Conservation (phyloP, 2,888 invertebrate species). For the Thymelicus lineola region DNA sequence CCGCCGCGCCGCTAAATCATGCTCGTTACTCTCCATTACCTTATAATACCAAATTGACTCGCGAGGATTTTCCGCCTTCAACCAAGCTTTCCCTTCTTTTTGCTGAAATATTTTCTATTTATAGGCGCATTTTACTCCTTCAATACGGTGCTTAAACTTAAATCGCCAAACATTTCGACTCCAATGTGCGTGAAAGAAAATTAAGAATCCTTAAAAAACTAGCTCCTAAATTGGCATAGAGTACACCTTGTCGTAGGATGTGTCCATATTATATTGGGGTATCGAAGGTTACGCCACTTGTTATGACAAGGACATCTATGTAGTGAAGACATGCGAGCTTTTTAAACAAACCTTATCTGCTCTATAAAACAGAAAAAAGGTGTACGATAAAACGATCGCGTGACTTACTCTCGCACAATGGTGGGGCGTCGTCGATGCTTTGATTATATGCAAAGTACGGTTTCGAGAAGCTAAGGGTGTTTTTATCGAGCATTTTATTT, state of each 20-base stretch:
- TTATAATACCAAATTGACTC: constrained; percentile 82
- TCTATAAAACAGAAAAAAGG: constrained; percentile 80
- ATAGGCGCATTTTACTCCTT: constrained; percentile 40
- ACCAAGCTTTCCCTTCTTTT: constrained; percentile 49
- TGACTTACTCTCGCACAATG: constrained; percentile 70
- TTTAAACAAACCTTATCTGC: constrained; percentile 81
- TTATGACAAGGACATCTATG: constrained; percentile 76
- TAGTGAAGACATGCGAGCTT: constrained; percentile 79
- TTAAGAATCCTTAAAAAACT: too few species aligned
- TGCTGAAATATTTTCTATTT: constrained; percentile 48
- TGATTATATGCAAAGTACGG: constrained; percentile 58
- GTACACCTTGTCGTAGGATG: neutral
- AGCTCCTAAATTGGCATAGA: neutral
- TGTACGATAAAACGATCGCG: constrained; percentile 83
- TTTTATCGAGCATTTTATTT: constrained; percentile 11
- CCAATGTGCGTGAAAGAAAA: too few species aligned
- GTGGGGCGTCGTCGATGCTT: constrained; percentile 67
- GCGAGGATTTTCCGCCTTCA: constrained; percentile 65
- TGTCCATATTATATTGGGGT: constrained; percentile 52
- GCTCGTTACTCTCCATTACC: constrained; percentile 84
- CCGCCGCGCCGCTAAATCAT: constrained; percentile 75
- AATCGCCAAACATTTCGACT: neutral
- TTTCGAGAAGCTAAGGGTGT: constrained; percentile 23
- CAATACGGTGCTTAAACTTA: neutral
- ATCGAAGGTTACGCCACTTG: constrained; percentile 74